Conservation (phyloP, 2,797 vertebrate genomes). For the Distichodus sexfasciatus region DNA sequence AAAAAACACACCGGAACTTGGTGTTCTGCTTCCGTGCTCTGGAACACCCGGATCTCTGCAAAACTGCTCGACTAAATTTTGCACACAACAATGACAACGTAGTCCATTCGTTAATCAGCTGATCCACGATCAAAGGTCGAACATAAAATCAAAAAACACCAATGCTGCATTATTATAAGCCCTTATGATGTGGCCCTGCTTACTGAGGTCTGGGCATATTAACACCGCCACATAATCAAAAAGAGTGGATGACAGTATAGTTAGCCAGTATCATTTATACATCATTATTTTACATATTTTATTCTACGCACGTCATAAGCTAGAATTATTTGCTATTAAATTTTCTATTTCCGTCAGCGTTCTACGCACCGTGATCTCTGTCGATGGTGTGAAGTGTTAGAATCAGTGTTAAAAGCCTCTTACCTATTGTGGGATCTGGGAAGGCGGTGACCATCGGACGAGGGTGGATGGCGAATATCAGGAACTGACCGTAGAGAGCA, state of each 20-base stretch:
- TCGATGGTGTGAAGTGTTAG: not conserved
- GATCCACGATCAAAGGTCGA: slow-evolving; percentile 16
- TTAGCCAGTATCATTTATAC: no score
- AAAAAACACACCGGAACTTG: slow-evolving; percentile 73
- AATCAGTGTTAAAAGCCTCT: not conserved
- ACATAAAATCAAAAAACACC: not conserved
- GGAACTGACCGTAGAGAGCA: slow-evolving; percentile 40
- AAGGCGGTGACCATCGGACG: slow-evolving; percentile 44
- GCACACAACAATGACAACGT: not conserved
- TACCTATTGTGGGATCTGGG: slow-evolving; percentile 53
- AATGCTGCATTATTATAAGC: no score
- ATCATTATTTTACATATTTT: no score
- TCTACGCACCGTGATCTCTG: not conserved
- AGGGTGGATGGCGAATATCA: slow-evolving; percentile 45
- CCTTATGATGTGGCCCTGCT: no score
- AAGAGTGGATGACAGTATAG: no score
- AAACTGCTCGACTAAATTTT: slow-evolving; percentile 69
- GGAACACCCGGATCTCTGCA: slow-evolving; percentile 78
- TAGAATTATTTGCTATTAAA: no score
- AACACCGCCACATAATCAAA: no score
- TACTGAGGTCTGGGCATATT: no score
- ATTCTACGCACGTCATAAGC: no score
- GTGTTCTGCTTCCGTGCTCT: slow-evolving; percentile 78
- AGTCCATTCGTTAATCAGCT: not conserved
- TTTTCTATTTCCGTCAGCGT: no score